phyloP scores from a whole-genome alignment of 2,797 vertebrate genomes.

The Moxostoma hubbsi region DNA sequence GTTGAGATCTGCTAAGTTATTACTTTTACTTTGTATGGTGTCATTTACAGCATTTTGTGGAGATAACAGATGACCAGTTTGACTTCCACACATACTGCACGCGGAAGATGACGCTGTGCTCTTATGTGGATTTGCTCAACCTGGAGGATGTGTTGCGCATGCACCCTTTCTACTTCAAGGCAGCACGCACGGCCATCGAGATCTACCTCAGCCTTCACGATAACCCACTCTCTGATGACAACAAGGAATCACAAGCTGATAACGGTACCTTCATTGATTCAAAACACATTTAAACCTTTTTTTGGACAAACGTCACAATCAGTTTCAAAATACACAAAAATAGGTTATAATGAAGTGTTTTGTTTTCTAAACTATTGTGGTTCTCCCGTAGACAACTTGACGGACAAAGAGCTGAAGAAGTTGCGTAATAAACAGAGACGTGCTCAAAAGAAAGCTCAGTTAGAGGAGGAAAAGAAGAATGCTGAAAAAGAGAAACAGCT shows the following conservation, averaged over 20 bases:
- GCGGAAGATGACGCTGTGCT: conserved; percentile 98
- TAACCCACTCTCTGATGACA: conserved; percentile 95
- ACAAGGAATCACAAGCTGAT: conserved; percentile 94
- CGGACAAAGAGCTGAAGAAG: conserved; percentile 98
- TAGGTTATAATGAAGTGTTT: background rate
- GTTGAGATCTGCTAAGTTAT: too few species aligned
- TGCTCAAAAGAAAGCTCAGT: conserved; percentile 97
- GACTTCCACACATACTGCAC: conserved; percentile 99
- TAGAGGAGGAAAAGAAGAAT: conserved; percentile 98
- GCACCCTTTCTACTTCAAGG: conserved; percentile 98
- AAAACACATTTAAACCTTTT: background rate
- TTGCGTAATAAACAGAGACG: conserved; percentile 96
- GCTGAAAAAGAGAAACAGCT: conserved; percentile 98
- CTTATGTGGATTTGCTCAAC: conserved; percentile 97
- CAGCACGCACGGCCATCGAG: conserved; percentile 93
- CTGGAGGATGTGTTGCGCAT: conserved; percentile 95
- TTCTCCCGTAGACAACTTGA: conserved; percentile 79
- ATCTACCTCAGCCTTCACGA: conserved; percentile 98
- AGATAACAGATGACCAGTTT: conserved; percentile 99
- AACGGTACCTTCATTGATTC: conserved; percentile 78
- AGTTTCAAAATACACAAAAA: background rate
- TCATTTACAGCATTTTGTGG: conserved; percentile 92
- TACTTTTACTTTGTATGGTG: background rate
- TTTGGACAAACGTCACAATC: background rate
- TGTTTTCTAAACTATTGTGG: background rate